Evolutionary conservation across 30 jellyfish, hydroid and myxozoan species (phyloP), one percentile per base, ranked within the genome.

Genomic region (Aurelia sp.): DNA sequence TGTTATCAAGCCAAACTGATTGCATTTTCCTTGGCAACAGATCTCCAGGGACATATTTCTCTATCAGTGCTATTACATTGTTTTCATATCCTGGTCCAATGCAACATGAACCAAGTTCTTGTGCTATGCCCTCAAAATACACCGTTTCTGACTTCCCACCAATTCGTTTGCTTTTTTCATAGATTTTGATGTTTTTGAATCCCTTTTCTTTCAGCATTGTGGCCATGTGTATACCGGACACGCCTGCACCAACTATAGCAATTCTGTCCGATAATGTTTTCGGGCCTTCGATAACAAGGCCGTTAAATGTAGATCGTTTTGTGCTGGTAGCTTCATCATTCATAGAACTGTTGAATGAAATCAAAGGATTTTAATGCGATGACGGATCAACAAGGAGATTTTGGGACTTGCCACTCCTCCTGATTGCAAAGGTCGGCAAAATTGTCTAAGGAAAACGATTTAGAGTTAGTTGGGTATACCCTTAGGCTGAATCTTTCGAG

Each of bases 221-320:
- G 17, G 98, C 98, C 98, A 93, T 93, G 82, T 93, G 96, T 15
- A 93, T 87, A 11, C 97, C 97, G 3, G 98, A 61, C 27, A 92
- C 89, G 2, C 98, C 98, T 7, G 97, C 98, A 10, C 98, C 98
- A 59, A 93, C 91, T 22, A 93, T 93, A 11, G 94, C 98, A 21
- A 93, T 93, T 57, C 62, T 71, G 74, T 87, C 97, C 18, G 62
- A 31, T 17, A 58, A 63, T 11, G 86, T 66, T 59, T 59, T 81
- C 13, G 98, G 98, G 27, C 98, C 98, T 23, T 47, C 75, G 11
- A 92, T 62, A 71, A 13, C n/a, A 19, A 55, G 62, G 23, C 16
- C 55, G 15, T 44, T 10, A 16, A 44, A 44, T 1, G 55, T 5
- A 44, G 55, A 44, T 44, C 55, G 55, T 9, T 44, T 44, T 44